Conservation (phyloP, 1,140 invertebrate genomes). For the Drosophila seguyi region DNA sequence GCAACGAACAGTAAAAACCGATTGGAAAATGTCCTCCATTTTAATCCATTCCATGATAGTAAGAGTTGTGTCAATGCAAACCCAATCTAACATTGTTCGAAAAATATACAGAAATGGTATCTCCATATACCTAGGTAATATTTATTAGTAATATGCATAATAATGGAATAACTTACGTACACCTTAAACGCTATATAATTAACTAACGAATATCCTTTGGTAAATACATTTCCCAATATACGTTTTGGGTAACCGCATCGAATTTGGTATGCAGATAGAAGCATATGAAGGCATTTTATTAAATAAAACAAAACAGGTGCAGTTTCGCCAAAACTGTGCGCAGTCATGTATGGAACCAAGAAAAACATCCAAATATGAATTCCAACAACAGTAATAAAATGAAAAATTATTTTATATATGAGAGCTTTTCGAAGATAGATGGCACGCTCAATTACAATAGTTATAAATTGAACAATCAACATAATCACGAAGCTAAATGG, state of each 20-base stretch:
- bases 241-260: conserved; percentile 96
- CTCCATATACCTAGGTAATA: conserved; percentile 92
- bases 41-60: conserved; percentile 98
- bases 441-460: conserved; percentile 97
- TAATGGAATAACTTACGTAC: conserved; percentile 85
- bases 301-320: conserved; percentile 98
- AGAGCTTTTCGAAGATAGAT: conserved; percentile 97
- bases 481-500: conserved; percentile 97
- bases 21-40: conserved; percentile 99
- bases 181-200: conserved; percentile 97
- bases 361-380: conserved; percentile 99
- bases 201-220: conserved; percentile 95
- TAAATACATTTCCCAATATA: conserved; percentile 97
- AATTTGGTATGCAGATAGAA: conserved; percentile 97
- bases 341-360: conserved; percentile 95
- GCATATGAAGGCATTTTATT: conserved; percentile 97
- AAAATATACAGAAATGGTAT: conserved; percentile 98
- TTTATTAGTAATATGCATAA: background rate
- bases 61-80: conserved; percentile 99
- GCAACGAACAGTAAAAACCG: conserved; percentile 97
- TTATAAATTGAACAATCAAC: conserved; percentile 95
- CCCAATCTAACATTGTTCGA: conserved; percentile 99
- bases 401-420: conserved; percentile 95
- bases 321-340: conserved; percentile 93
- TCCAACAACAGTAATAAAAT: conserved; percentile 94